Percentiles rank a stretch among this genome's conserved stretches.
phyloP scores from a whole-genome alignment of 1,140 invertebrate species.

The Drosophila pseudoobscura region DNA sequence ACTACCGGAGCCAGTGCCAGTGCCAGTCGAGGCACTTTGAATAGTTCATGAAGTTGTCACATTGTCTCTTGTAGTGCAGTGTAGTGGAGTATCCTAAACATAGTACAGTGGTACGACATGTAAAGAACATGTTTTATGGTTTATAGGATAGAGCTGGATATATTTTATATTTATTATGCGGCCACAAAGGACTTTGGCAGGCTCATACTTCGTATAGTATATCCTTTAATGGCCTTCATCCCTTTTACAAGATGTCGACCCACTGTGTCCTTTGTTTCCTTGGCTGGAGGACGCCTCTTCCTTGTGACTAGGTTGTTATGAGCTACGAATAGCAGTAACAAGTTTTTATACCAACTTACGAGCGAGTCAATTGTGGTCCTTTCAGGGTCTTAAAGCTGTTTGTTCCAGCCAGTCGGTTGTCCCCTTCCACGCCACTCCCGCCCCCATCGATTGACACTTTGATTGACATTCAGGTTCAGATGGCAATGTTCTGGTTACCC shows the following conservation, averaged over 20 bases:
- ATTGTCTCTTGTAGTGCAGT: slow-evolving; percentile 38
- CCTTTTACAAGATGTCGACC: background rate
- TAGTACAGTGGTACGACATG: slow-evolving; percentile 35
- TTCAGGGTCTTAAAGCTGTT: background rate
- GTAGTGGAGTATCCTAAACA: background rate
- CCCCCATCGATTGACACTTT: slow-evolving; percentile 45
- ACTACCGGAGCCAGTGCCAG: background rate
- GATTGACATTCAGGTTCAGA: slow-evolving; percentile 27
- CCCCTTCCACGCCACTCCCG: background rate
- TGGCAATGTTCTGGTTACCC: slow-evolving; percentile 11
- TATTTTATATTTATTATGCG: too few species aligned
- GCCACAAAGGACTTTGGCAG: too few species aligned
- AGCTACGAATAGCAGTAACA: slow-evolving; percentile 52
- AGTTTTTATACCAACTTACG: background rate
- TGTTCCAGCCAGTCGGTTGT: background rate
- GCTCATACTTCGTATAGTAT: too few species aligned
- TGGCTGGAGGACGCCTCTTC: too few species aligned
- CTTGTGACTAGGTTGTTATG: slow-evolving; percentile 16
- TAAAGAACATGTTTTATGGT: background rate
- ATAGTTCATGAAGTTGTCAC: slow-evolving; percentile 79
- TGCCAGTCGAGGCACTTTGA: slow-evolving; percentile 45
- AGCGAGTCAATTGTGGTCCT: slow-evolving; percentile 7
- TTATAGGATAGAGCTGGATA: too few species aligned
- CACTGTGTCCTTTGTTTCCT: slow-evolving; percentile 17
- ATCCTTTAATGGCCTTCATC: too few species aligned